Conservation (phyloP, 2,797 vertebrate genomes). For the Phylloscopus collybita region DNA sequence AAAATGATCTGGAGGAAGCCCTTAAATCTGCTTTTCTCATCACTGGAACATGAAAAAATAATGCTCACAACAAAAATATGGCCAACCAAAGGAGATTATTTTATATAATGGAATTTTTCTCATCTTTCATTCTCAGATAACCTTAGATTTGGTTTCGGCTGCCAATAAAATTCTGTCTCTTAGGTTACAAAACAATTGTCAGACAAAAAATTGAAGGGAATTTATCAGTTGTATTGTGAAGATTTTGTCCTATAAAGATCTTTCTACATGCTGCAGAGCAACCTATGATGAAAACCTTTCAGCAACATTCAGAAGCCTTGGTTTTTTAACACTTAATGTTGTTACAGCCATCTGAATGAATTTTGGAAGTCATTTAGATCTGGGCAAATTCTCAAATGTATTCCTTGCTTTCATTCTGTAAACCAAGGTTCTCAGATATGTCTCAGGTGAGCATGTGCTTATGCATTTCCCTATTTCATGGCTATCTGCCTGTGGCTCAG, state of each 20-base stretch:
- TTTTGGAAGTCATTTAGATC: not conserved
- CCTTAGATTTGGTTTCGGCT: slow-evolving; percentile 21
- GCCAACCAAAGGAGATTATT: not conserved
- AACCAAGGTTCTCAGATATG: not conserved
- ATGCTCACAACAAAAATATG: not conserved
- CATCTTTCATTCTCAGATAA: not conserved
- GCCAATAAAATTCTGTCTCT: not conserved
- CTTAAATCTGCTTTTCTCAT: not conserved
- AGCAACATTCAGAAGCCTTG: not conserved
- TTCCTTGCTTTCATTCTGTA: not conserved
- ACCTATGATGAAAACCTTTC: not conserved
- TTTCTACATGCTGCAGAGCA: not conserved
- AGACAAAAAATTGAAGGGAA: not conserved
- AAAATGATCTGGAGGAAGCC: not conserved
- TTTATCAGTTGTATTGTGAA: not conserved
- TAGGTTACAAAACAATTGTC: not conserved
- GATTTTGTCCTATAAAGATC: not conserved
- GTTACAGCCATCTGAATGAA: not conserved
- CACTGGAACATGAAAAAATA: slow-evolving; percentile 8
- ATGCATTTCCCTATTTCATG: not conserved
- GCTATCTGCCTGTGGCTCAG: not conserved
- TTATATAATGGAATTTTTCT: slow-evolving; percentile 11
- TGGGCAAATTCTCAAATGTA: not conserved
- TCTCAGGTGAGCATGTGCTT: not conserved
- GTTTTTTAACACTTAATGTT: not conserved